Percentiles rank a stretch among this genome's conserved stretches.
phyloP scores from a whole-genome alignment of 2,113 vertebrate genomes.

The Lagopus leucura region DNA sequence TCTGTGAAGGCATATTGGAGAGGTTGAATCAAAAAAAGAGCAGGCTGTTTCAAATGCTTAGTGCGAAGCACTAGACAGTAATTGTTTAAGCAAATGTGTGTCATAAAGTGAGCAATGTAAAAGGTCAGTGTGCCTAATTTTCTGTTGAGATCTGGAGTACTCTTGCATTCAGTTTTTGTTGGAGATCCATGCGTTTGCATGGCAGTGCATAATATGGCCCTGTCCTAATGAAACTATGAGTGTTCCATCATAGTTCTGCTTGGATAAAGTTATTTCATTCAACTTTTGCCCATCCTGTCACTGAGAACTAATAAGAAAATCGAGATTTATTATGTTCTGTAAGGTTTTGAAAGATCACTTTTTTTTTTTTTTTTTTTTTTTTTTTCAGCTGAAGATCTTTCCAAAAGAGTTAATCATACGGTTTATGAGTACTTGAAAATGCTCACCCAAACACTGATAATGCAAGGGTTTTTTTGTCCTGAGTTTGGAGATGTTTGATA shows the following conservation, averaged over 20 bases:
- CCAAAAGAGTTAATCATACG: not conserved
- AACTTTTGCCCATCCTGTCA: not conserved
- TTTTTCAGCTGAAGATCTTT: conserved; percentile 28
- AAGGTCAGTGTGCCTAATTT: not conserved
- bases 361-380: not conserved
- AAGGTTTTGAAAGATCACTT: not conserved
- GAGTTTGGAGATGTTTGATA: not conserved
- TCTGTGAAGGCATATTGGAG: not conserved
- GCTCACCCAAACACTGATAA: not conserved
- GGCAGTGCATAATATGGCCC: not conserved
- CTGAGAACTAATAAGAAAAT: not conserved
- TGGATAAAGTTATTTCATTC: not conserved
- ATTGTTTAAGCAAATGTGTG: conserved; percentile 34
- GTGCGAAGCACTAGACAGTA: not conserved
- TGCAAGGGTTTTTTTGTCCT: not conserved
- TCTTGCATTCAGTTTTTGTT: not conserved
- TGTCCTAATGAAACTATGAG: not conserved
- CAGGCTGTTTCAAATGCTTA: not conserved
- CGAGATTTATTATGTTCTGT: not conserved
- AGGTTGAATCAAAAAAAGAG: not conserved
- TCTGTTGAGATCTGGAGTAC: not conserved
- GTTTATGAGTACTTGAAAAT: not conserved
- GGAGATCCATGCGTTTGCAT: not conserved
- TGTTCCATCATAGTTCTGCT: not conserved
- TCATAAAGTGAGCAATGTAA: not conserved